Base-by-base conservation (phyloP, 2,797 vertebrate genomes). In the Bradypodion ventrale region DNA sequence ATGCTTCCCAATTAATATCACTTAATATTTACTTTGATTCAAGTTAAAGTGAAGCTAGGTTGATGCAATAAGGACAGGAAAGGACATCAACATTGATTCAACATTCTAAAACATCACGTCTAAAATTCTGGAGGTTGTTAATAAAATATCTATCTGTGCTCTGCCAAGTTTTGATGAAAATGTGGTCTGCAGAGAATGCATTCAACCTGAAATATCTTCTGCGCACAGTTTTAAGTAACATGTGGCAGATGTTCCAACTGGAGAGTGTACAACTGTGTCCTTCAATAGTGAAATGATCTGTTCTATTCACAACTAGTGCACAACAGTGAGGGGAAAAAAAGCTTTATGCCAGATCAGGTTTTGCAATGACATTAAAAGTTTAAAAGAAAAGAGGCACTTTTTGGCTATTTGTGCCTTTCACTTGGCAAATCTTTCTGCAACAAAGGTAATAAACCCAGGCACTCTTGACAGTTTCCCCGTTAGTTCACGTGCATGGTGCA, bases 341-440 rank as follows among this genome's bases (percentile, higher is more conserved):
- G 88, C 84, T 78, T 79, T 85, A 89, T 89, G 89, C 87, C 90
- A 81, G 87, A 88, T 56, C 16, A 5, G 74, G 78, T 91, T 88
- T 69, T 6, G 87, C 89, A 93, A 87, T 74, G 85, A 83, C 0
- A 85, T 8, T 87, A 89, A 87, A 89, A 92, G 93, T 89, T 81
- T 73, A 92, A 90, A 92, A 91, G 79, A 70, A 88, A 91, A 93
- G 92, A 96, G 96, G 96, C 96, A 95, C 96, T 95, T 93, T 85
- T 92, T 92, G 94, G 94, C 91, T 91, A 90, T 89, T 93, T 90
- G 94, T 78, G 92, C 94, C 94, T 95, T 95, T 87, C 82, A 93
- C 94, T 94, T 93, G 87, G 93, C 95, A 93, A 93, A 91, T 94
- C 92, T 91, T 89, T 85, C 84, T 81, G 27, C 85, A 92, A 86